These are phyloP conservation scores for Sebastes goodei DNA, from an alignment of 2,797 vertebrate species.

Conservation along the genomic window DNA sequence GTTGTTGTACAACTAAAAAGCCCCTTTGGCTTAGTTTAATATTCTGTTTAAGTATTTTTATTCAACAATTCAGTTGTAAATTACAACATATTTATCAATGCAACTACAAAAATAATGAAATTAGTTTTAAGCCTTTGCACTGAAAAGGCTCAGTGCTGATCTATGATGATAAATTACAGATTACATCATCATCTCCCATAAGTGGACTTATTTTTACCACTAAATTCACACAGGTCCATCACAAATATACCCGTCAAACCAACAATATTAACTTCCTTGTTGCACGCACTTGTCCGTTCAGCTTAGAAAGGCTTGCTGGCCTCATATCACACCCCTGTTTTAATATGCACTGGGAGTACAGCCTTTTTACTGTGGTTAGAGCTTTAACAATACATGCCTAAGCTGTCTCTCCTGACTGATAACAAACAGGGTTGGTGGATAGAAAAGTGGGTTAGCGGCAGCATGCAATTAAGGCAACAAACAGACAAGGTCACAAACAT, in stretches of 20 bases:
- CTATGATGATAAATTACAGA: neutral
- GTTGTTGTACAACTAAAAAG: neutral
- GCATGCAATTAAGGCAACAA: slow-evolving; percentile 46
- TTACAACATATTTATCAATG: neutral
- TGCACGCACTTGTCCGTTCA: neutral
- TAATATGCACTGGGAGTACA: slow-evolving; percentile 27
- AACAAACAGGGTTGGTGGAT: slow-evolving; percentile 30
- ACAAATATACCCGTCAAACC: slow-evolving; percentile 2
- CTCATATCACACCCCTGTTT: slow-evolving; percentile 22
- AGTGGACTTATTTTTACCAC: neutral
- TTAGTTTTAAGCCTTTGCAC: neutral
- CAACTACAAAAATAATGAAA: neutral
- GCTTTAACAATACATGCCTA: slow-evolving; percentile 30
- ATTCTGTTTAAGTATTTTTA: neutral
- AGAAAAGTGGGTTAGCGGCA: slow-evolving; percentile 23
- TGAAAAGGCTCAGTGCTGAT: neutral
- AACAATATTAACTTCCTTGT: neutral
- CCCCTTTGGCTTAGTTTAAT: neutral
- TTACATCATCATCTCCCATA: neutral
- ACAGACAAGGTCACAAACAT: slow-evolving; percentile 43
- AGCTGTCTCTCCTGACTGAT: slow-evolving; percentile 46
- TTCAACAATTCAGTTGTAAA: neutral
- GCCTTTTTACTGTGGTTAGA: slow-evolving; percentile 27
- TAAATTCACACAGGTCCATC: neutral
- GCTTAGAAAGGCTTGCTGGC: slow-evolving; percentile 29